Evolutionary conservation across 2,113 vertebrate genomes (phyloP).

Genomic region (Clarias gariepinus): DNA sequence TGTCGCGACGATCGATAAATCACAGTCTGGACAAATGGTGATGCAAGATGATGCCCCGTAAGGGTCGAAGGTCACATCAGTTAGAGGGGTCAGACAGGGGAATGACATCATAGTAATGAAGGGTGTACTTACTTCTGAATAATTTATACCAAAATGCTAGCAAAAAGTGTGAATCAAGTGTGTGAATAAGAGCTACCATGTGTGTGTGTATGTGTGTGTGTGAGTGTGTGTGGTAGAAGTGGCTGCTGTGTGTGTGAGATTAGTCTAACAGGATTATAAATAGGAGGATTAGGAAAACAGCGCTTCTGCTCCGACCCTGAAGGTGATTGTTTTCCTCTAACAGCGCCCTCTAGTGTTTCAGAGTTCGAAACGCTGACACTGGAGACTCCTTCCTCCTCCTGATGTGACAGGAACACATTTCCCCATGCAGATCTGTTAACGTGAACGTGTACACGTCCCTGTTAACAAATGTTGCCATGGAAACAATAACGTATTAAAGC

Average conservation of each 20-base stretch:
- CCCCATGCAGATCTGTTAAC: no score
- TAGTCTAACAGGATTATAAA: constrained; percentile 31
- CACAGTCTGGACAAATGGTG: not conserved
- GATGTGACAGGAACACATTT: not conserved
- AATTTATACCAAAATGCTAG: not conserved
- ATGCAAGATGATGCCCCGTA: not conserved
- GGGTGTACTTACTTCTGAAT: not conserved
- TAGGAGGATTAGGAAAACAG: constrained; percentile 15
- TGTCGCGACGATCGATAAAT: constrained; percentile 2
- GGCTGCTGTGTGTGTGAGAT: constrained; percentile 29
- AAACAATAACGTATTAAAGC: not conserved
- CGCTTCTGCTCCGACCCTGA: not conserved
- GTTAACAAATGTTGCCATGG: not conserved
- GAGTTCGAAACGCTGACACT: no score
- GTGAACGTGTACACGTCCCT: no score
- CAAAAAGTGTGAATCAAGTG: not conserved
- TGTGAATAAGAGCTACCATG: no score
- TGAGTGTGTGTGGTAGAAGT: not conserved
- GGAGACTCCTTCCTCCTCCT: not conserved
- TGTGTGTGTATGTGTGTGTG: not conserved
- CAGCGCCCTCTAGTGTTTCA: not conserved
- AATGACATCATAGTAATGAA: not conserved
- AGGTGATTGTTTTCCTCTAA: not conserved
- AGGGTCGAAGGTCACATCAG: not conserved
- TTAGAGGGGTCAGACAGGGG: not conserved